phyloP scores from a whole-genome alignment of 2,113 vertebrate genomes.

The Scalopus aquaticus region DNA sequence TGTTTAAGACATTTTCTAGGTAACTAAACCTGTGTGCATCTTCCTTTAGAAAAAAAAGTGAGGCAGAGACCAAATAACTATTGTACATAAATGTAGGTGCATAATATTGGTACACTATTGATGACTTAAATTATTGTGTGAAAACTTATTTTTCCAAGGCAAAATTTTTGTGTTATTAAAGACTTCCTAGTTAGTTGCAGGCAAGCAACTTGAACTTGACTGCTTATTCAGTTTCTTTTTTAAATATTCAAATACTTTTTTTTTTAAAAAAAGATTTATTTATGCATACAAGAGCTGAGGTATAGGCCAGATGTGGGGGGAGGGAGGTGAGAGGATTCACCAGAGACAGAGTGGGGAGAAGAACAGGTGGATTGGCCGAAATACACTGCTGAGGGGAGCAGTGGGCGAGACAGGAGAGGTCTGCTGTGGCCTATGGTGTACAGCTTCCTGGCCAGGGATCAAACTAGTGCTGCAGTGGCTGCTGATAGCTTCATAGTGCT shows the following conservation, averaged over 20 bases:
- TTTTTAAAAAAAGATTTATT: too few relatives aligned
- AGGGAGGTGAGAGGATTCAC: too few relatives aligned
- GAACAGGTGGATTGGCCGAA: too few relatives aligned
- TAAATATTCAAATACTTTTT: neutral
- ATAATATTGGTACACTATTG: neutral
- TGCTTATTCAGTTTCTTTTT: conserved; percentile 26
- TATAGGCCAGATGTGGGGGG: too few relatives aligned
- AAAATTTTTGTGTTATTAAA: neutral
- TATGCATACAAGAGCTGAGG: too few relatives aligned
- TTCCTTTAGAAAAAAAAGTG: conserved; percentile 23
- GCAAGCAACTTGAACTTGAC: conserved; percentile 10
- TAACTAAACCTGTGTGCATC: neutral
- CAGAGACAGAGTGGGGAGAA: too few relatives aligned
- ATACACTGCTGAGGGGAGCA: too few relatives aligned
- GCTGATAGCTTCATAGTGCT: too few relatives aligned
- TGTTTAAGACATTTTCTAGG: conserved; percentile 21
- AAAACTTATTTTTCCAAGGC: conserved; percentile 4
- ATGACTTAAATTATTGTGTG: neutral
- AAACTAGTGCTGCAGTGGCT: too few relatives aligned
- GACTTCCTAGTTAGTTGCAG: neutral
- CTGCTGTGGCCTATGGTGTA: too few relatives aligned
- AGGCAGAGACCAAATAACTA: conserved; percentile 1
- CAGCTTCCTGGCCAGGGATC: too few relatives aligned
- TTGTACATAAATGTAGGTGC: neutral
- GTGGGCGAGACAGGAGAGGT: too few relatives aligned